Conservation (phyloP, 1,140 invertebrate species). For the Heliconius himera region DNA sequence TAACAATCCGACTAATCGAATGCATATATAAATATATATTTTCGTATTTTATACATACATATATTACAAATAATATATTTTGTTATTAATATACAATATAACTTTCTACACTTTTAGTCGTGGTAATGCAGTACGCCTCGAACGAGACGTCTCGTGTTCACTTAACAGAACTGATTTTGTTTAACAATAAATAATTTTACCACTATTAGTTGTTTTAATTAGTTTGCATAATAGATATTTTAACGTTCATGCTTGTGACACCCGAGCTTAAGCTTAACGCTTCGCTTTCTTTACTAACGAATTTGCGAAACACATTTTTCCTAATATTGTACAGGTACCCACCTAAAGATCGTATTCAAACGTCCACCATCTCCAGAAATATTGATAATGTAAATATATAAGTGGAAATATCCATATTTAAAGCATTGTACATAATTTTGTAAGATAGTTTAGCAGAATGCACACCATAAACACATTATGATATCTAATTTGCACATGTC, state of each 20-base stretch:
- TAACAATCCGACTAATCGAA: constrained; percentile 70
- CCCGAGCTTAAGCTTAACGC: constrained; percentile 70
- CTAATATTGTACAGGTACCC: neutral
- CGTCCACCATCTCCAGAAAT: neutral
- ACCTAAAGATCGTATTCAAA: neutral
- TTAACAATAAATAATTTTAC: constrained; percentile 78
- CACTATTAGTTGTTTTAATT: constrained; percentile 74
- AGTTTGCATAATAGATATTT: constrained; percentile 62
- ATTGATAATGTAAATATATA: neutral
- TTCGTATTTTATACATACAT: constrained; percentile 49
- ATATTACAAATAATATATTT: constrained; percentile 51
- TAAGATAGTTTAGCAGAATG: neutral
- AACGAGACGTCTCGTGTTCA: constrained; percentile 68
- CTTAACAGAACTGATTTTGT: constrained; percentile 79
- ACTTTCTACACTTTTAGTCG: constrained; percentile 65
- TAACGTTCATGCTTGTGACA: constrained; percentile 58
- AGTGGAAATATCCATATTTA: neutral
- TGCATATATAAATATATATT: constrained; percentile 65
- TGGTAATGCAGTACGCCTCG: constrained; percentile 59
- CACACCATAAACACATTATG: neutral
- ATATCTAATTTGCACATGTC: constrained; percentile 43
- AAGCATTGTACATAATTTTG: constrained; percentile 2
- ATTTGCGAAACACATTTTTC: neutral
- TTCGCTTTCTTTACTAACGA: constrained; percentile 52
- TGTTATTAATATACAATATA: constrained; percentile 56